Evolutionary conservation across 2,797 vertebrate genomes (phyloP).

Genomic region (Sibirionetta formosa): DNA sequence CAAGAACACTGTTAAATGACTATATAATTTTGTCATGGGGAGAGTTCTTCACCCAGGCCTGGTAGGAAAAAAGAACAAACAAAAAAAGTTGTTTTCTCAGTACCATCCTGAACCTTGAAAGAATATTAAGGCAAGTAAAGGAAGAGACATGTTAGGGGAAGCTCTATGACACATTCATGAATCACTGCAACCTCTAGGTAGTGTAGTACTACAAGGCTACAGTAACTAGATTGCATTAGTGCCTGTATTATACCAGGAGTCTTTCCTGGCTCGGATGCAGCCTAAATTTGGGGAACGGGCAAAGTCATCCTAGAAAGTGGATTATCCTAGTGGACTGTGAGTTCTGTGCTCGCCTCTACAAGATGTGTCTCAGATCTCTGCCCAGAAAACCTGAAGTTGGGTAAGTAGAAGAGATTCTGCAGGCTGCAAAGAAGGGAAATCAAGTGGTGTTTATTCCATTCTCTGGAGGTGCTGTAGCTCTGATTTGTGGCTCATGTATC

Average conservation of each 20-base stretch:
- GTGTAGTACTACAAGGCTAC: neutral
- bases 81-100: neutral
- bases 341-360: neutral
- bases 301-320: neutral
- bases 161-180: neutral
- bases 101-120: neutral
- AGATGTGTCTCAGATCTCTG: neutral
- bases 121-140: neutral
- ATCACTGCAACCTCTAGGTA: neutral
- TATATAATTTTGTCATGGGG: neutral
- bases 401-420: neutral
- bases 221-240: neutral
- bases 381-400: neutral
- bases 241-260: neutral
- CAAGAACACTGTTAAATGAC: neutral
- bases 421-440: neutral
- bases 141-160: neutral
- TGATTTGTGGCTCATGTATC: neutral
- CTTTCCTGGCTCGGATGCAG: neutral
- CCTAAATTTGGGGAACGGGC: neutral
- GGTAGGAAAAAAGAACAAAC: no score
- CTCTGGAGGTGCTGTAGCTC: neutral
- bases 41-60: neutral
- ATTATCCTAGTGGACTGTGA: neutral
- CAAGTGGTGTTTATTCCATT: neutral